Evolutionary conservation across 1,140 invertebrate species (phyloP).

Genomic region (Bombus soroeensis): DNA sequence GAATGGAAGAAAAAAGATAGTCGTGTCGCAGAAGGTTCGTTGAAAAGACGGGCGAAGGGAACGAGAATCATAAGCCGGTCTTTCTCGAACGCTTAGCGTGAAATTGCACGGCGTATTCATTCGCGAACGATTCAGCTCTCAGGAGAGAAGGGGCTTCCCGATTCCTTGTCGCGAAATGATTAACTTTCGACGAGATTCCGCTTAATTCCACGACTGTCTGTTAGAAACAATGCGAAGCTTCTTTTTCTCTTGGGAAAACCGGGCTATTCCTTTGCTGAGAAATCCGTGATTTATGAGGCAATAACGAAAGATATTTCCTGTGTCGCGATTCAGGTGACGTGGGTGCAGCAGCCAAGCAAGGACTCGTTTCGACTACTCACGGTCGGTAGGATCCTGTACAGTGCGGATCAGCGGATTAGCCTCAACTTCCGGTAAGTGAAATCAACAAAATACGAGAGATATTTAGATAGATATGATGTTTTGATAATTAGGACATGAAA

Average conservation of each 20-base stretch:
- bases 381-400: slow-evolving; percentile 87
- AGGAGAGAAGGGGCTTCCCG: too few species aligned
- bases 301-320: slow-evolving; percentile 37
- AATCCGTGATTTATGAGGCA: slow-evolving; percentile 47
- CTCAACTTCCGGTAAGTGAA: slow-evolving; percentile 81
- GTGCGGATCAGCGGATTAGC: slow-evolving; percentile 83
- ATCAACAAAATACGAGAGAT: background rate
- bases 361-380: slow-evolving; percentile 90
- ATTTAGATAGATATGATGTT: background rate
- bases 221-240: slow-evolving; percentile 23
- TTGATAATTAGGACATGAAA: background rate
- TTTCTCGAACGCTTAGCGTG: slow-evolving; percentile 19
- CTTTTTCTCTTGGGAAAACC: background rate
- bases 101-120: slow-evolving; percentile 56
- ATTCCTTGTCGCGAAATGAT: slow-evolving; percentile 52
- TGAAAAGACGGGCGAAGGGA: background rate
- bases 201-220: slow-evolving; percentile 21
- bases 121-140: slow-evolving; percentile 14
- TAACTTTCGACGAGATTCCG: slow-evolving; percentile 53
- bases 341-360: slow-evolving; percentile 86
- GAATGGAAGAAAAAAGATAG: background rate
- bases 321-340: slow-evolving; percentile 87
- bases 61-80: slow-evolving; percentile 10
- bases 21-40: background rate
- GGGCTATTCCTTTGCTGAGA: background rate